phyloP scores from a whole-genome alignment of 2,113 vertebrate species.

The Calyptommatus sinebrachiatus region DNA sequence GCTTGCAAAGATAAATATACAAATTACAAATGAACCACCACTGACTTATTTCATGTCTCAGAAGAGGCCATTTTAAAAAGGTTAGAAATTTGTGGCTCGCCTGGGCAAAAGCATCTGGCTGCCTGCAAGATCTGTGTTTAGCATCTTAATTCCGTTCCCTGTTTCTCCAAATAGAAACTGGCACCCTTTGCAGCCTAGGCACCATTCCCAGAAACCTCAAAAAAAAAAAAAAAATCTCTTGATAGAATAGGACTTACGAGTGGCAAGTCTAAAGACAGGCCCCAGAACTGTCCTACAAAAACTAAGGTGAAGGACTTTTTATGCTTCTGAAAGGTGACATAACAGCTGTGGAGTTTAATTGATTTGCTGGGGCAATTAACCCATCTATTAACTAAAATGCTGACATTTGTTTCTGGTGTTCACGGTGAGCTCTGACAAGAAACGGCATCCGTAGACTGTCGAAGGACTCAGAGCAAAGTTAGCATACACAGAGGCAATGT shows the following conservation, averaged over 20 bases:
- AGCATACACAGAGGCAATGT: neutral
- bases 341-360: neutral
- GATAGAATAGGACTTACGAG: conserved; percentile 27
- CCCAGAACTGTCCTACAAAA: neutral
- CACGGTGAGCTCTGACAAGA: neutral
- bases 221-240: neutral
- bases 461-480: neutral
- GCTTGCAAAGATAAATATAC: neutral
- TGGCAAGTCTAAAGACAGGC: neutral
- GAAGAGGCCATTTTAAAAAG: conserved; percentile 11
- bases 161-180: conserved; percentile 31
- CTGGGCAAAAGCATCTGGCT: neutral
- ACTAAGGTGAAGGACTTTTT: fast-evolving
- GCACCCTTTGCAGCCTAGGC: conserved; percentile 13
- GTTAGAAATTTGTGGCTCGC: conserved; percentile 28
- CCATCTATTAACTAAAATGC: neutral
- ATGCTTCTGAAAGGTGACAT: neutral
- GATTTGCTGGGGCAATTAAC: neutral
- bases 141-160: conserved; percentile 13
- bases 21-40: conserved; percentile 25
- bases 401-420: neutral
- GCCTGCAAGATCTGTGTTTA: conserved; percentile 6
- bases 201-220: conserved; percentile 32
- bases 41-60: conserved; percentile 25
- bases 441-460: neutral